phyloP scores from a whole-genome alignment of 2,113 vertebrate genomes.

The Sander lucioperca region DNA sequence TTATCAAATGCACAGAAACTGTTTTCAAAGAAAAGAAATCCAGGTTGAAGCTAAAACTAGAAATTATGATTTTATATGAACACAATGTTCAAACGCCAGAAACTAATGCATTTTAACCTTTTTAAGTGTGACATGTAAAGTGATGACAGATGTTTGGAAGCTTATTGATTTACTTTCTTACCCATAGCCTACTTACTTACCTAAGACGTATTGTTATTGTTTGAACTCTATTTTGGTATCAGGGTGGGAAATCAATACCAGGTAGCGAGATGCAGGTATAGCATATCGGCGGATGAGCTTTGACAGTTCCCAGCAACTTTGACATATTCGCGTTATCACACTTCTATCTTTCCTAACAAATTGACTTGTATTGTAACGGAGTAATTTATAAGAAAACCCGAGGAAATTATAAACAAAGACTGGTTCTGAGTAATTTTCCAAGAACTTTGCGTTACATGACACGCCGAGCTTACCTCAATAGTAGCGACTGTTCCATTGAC shows the following conservation, averaged over 20 bases:
- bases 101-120: neutral
- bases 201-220: neutral
- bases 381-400: neutral
- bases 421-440: neutral
- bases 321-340: neutral
- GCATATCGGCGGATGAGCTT: neutral
- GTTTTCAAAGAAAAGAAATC: neutral
- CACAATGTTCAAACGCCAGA: neutral
- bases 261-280: neutral
- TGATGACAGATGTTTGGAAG: neutral
- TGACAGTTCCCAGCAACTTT: slow-evolving; percentile 2
- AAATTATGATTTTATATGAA: neutral
- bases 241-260: neutral
- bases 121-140: neutral
- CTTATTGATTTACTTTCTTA: neutral
- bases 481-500: slow-evolving; percentile 2
- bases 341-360: neutral
- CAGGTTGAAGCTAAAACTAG: neutral
- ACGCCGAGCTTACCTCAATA: slow-evolving; percentile 36
- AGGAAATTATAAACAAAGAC: neutral
- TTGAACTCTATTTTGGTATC: neutral
- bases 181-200: neutral
- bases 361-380: fast-evolving
- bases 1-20: neutral
- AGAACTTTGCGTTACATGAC: neutral